Percentiles rank a stretch among this genome's conserved stretches.
Evolutionary conservation across 2,113 vertebrate genomes (phyloP).

Genomic region (Tragelaphus buxtoni): DNA sequence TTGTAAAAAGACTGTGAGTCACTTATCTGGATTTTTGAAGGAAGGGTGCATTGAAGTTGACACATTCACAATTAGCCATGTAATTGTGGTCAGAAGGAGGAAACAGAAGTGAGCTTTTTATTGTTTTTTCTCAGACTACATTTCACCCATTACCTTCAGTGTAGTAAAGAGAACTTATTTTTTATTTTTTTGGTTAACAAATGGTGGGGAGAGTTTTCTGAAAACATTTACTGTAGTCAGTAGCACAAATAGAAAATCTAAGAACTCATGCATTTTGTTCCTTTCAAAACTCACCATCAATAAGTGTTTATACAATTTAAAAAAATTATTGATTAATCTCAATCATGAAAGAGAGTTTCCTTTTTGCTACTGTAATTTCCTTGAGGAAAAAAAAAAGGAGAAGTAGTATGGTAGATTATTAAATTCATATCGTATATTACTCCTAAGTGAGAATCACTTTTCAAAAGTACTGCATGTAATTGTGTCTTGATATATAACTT

Average conservation of each 20-base stretch:
- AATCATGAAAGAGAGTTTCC: not conserved
- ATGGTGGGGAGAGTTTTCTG: not conserved
- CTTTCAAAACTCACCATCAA: not conserved
- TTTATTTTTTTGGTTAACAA: not conserved
- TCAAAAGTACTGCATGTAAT: not conserved
- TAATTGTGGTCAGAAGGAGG: not conserved
- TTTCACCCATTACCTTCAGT: not conserved
- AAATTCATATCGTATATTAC: constrained; percentile 14
- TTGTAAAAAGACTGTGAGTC: not conserved
- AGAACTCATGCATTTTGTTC: not conserved
- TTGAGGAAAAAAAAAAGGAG: not conserved
- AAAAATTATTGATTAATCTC: not conserved
- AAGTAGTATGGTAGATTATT: not conserved
- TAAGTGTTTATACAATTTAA: not conserved
- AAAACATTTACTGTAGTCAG: not conserved
- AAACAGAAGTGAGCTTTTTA: not conserved
- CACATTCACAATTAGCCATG: not conserved
- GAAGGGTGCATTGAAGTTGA: not conserved
- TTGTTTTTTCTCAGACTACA: not conserved
- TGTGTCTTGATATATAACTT: constrained; percentile 14
- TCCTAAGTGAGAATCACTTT: constrained; percentile 41
- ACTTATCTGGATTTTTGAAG: not conserved
- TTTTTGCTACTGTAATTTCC: not conserved
- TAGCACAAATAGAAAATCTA: not conserved
- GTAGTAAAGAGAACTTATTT: not conserved